phyloP scores from a whole-genome alignment of 2,888 invertebrate genomes.

The Vandiemenella viatica region DNA sequence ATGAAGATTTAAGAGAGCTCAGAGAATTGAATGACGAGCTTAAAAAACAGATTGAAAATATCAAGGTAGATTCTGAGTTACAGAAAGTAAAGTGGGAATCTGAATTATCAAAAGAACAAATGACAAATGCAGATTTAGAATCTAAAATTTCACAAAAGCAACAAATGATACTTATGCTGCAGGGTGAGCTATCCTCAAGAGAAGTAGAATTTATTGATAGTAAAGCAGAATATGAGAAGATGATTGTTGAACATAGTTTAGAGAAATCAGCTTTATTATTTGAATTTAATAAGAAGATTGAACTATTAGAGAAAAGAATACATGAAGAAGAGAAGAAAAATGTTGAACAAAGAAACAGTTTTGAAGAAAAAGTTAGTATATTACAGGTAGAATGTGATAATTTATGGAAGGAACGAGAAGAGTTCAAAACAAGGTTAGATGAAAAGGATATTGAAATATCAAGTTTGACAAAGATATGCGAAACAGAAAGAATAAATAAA shows the following conservation, averaged over 20 bases:
- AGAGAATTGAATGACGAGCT: neutral
- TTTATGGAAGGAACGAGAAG: no score
- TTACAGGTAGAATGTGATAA: neutral
- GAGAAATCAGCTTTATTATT: neutral
- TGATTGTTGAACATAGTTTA: neutral
- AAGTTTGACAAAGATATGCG: neutral
- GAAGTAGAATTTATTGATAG: conserved; percentile 9
- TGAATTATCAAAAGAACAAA: neutral
- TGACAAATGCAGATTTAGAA: conserved; percentile 5
- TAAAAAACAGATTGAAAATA: neutral
- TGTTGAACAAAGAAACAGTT: neutral
- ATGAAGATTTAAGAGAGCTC: neutral
- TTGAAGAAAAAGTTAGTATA: no score
- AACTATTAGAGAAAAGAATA: neutral
- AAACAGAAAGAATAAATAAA: neutral
- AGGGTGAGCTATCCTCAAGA: conserved; percentile 9
- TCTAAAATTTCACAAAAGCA: conserved; percentile 8
- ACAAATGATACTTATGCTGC: conserved; percentile 10
- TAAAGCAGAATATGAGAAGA: conserved; percentile 6
- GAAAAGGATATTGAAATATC: neutral
- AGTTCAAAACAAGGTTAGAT: no score
- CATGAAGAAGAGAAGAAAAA: neutral
- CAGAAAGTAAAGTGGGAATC: neutral
- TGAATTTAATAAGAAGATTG: neutral
- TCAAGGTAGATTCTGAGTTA: neutral